These are phyloP conservation scores for Gryllus longicercus DNA, from an alignment of 2,888 invertebrate genomes.

Conservation along the genomic window DNA sequence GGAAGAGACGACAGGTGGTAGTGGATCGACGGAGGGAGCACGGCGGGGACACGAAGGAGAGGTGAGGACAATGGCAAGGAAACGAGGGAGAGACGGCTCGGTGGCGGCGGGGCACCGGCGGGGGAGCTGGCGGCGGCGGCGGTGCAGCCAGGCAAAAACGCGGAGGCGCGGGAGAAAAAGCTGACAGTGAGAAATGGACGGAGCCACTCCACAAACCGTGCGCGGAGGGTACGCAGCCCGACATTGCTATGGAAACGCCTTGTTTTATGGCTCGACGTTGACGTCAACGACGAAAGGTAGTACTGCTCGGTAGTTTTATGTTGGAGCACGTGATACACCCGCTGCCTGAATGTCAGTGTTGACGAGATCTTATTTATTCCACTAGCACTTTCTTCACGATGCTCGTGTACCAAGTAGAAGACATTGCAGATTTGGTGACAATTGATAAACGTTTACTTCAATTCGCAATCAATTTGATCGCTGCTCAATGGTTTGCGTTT, in stretches of 20 bases:
- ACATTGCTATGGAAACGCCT: conserved; percentile 1
- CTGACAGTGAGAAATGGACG: not conserved
- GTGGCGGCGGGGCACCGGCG: not conserved
- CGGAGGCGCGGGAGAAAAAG: not conserved
- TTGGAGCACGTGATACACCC: too few species aligned
- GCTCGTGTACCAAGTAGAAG: too few species aligned
- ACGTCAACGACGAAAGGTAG: not conserved
- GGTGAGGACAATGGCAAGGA: not conserved
- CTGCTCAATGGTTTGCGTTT: too few species aligned
- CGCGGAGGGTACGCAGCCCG: not conserved
- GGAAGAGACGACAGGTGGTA: too few species aligned
- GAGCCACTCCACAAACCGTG: not conserved
- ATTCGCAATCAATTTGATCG: too few species aligned
- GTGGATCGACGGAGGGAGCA: too few species aligned
- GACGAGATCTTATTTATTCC: too few species aligned
- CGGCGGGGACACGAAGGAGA: not conserved
- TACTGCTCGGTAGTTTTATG: not conserved
- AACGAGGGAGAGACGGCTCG: not conserved
- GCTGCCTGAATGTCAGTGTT: too few species aligned
- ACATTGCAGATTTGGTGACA: too few species aligned
- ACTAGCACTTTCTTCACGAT: too few species aligned
- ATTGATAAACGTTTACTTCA: too few species aligned
- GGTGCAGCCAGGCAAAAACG: too few species aligned
- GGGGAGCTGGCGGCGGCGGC: not conserved
- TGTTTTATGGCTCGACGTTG: not conserved